Base-by-base conservation (phyloP, 2,797 vertebrate genomes). In the Brachyrhaphis roseni region DNA sequence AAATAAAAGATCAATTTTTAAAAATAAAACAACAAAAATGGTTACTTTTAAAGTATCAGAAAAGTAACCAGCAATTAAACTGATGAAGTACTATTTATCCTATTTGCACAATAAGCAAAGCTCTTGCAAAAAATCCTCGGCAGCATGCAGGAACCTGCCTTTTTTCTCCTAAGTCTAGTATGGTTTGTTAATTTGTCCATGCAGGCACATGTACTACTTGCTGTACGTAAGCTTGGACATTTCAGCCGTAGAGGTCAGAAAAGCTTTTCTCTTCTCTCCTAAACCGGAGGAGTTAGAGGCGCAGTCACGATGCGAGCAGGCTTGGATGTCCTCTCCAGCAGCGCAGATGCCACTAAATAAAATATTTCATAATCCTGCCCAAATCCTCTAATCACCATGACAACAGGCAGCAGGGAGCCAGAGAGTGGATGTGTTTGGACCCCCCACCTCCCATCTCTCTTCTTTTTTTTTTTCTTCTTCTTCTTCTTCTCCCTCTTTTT, bases 301-400 rank as follows among this genome's bases (percentile, higher is more conserved):
- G 79, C 83, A 81, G 84, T 77, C 87, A 84, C 1, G 18, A 82
- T 85, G 82, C 45, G 47, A 84, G 82, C 78, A 66, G 77, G 86
- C 88, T 90, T 89, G 91, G 91, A 91, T 87, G 87, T 95, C 94
- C 93, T 95, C 93, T 92, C 75, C 7, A 89, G 92, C 92, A 94
- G 91, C 93, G 90, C 94, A 96, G 95, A 96, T 96, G 95, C 94
- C 92, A 92, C 94, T 93, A 91, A 93, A 85, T 92, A 88, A 96
- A 95, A 96, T 74, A 94, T 91, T 95, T 96, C 95, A 94, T 94
- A 95, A 96, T 96, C 95, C 95, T 95, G 93, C 93, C 92, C 94
- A 95, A 95, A 95, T 96, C 93, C 91, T 94, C 92, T 93, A 95
- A 96, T 95, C 82, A 93, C 87, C 92, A 95, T 95, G 95, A 95